phyloP scores from a whole-genome alignment of 2,113 vertebrate genomes.

The Tricholaema leucomelas region DNA sequence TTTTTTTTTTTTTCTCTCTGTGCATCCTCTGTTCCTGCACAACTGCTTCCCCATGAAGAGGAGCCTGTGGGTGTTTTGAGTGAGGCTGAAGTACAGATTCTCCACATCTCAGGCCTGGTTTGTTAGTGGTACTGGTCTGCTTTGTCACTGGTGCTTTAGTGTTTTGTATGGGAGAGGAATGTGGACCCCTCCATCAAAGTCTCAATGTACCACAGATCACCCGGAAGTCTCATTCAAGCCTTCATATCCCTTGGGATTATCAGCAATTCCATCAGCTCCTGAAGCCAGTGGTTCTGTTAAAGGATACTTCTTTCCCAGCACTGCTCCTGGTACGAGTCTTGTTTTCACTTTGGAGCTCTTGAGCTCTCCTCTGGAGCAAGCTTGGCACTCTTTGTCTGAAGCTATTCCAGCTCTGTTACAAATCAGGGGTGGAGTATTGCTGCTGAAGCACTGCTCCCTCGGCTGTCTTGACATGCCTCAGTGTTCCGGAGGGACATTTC shows the following conservation, averaged over 20 bases:
- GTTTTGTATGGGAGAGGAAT: background rate
- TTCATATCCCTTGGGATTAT: background rate
- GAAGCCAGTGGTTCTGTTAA: background rate
- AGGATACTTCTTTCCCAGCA: background rate
- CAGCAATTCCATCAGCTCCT: background rate
- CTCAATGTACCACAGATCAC: background rate
- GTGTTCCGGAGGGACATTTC: background rate
- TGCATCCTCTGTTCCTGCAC: background rate
- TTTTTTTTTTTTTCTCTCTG: background rate
- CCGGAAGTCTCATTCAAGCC: accelerated
- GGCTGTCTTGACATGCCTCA: slow-evolving; percentile 13
- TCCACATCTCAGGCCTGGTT: background rate
- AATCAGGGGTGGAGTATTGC: background rate
- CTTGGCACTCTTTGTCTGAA: background rate
- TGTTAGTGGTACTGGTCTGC: background rate
- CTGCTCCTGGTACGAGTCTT: background rate
- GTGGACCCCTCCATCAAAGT: accelerated
- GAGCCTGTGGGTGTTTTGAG: background rate
- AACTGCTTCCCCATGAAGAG: background rate
- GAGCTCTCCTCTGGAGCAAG: background rate
- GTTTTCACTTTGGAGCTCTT: background rate
- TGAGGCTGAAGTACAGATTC: background rate
- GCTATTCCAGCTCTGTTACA: background rate
- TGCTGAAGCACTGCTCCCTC: background rate
- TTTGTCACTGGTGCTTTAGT: background rate